Evolutionary conservation across 2,797 vertebrate genomes (phyloP).

Genomic region (Danio tinwini): DNA sequence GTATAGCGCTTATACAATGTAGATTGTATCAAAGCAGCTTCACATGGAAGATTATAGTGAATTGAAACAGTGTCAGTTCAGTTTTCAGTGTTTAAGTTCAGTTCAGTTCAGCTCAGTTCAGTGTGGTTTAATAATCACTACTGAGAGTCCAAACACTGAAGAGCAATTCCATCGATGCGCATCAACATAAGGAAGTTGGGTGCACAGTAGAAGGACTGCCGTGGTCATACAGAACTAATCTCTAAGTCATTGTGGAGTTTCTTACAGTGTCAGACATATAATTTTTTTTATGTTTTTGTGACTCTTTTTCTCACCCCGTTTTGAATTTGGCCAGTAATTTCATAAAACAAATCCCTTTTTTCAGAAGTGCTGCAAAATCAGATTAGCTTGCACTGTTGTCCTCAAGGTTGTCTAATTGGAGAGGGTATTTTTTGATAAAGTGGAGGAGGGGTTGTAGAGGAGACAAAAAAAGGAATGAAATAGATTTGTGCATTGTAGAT

Average conservation of each 20-base stretch:
- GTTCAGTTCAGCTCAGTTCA: too few species aligned
- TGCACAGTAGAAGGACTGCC: slow-evolving; percentile 60
- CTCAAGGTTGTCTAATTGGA: slow-evolving; percentile 39
- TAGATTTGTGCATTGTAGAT: slow-evolving; percentile 59
- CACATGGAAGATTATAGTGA: too few species aligned
- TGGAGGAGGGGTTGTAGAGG: slow-evolving; percentile 26
- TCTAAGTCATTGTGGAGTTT: background rate
- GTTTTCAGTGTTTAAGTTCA: too few species aligned
- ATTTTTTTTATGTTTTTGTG: background rate
- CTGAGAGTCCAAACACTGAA: too few species aligned
- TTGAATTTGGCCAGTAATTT: background rate
- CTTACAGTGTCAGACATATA: background rate
- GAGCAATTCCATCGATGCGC: too few species aligned
- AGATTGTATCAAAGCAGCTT: too few species aligned
- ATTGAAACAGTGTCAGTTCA: too few species aligned
- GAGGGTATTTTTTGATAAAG: slow-evolving; percentile 30
- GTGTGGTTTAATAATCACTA: too few species aligned
- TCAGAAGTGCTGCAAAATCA: background rate
- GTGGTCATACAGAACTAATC: background rate
- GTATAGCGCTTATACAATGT: too few species aligned
- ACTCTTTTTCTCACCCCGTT: background rate
- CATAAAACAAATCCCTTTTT: background rate
- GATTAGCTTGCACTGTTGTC: slow-evolving; percentile 24
- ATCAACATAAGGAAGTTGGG: slow-evolving; percentile 87
- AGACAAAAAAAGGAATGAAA: slow-evolving; percentile 11